Evolutionary conservation across 2,888 invertebrate genomes (phyloP), one percentile per base, ranked within the genome.

Genomic region (Parapristionchus giblindavisi): DNA sequence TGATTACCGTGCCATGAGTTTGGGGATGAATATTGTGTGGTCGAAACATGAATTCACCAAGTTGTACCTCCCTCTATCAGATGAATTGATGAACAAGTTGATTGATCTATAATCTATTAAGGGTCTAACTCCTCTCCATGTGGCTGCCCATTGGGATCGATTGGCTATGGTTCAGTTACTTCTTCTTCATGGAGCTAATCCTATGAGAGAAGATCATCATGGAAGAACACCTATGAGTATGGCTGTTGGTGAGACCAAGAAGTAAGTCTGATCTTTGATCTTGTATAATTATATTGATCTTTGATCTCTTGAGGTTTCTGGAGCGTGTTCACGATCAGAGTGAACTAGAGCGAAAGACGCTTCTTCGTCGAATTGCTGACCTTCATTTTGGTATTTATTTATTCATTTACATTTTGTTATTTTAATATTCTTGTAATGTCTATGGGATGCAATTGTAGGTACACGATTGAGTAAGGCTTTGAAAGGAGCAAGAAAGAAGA

Each of bases 131-230:
- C 77, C 82, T 0, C 73, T 82, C 58, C 82, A 82, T 61, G 78
- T 82, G 8, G 82, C 82, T 2, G 78, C 81, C 2, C 75, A 75
- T 40, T 82, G 82, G 82, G 80, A 78, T 72, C 78, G 80, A 54
- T 76, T 82, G 56, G 77, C 78, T 8, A 81, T 82, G 80, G 81
- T 79, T 60, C 82, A 83, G 65, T 51, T 78, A 52, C 75, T 82
- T 24, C 34, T 80, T 21, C 48, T 61, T 32, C 81, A 81, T 34
- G 82, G 82, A 27, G 80, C 80, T 21, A 71, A 82, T 63, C 52
- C 71, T 27, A 32, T 40, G 51, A 70, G 71, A n/a, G 43, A 70
- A 40, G 77, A 77, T 66, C 72, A 70, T 14, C 66, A 79, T 32
- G 76, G 76, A 17, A 73, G 76, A 14, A 75, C 76, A 17, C 51